These are phyloP conservation scores for Drosophila nasuta DNA, from an alignment of 1,140 invertebrate species.

Conservation along the genomic window DNA sequence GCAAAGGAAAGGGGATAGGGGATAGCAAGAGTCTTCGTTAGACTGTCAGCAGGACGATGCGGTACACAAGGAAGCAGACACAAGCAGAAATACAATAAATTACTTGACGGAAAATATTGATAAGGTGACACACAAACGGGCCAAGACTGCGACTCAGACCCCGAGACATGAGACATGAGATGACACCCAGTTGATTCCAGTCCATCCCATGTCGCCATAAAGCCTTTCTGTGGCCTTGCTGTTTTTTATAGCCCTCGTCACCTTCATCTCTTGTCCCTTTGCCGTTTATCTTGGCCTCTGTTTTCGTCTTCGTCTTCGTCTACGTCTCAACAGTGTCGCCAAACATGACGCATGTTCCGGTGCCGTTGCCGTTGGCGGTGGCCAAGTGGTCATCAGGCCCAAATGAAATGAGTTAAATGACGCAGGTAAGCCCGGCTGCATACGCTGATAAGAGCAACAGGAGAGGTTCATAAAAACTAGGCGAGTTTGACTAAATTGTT, in stretches of 20 bases:
- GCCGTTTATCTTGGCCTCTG: too few relatives aligned
- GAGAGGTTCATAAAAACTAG: background rate
- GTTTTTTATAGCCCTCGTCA: conserved; percentile 57
- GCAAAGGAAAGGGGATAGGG: conserved; percentile 1
- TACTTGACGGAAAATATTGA: conserved; percentile 84
- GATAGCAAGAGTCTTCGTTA: background rate
- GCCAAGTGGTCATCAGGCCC: conserved; percentile 20
- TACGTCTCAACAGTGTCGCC: conserved; percentile 67
- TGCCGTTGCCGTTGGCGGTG: conserved; percentile 31
- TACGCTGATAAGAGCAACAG: conserved; percentile 51
- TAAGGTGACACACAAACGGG: conserved; percentile 63
- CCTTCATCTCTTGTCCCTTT: conserved; percentile 3
- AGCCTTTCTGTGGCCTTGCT: conserved; percentile 46
- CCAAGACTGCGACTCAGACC: background rate
- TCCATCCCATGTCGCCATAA: conserved; percentile 45
- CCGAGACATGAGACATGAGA: conserved; percentile 35
- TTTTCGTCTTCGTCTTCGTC: conserved; percentile 23
- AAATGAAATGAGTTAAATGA: conserved; percentile 78
- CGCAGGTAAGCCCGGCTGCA: conserved; percentile 61
- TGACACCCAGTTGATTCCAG: conserved; percentile 63
- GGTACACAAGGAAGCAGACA: conserved; percentile 55
- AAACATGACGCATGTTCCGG: conserved; percentile 75
- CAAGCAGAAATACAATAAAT: conserved; percentile 75
- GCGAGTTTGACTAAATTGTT: background rate
- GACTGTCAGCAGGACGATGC: conserved; percentile 38